Evolutionary conservation across 2,797 vertebrate species (phyloP).

Genomic region (Mus minutoides): DNA sequence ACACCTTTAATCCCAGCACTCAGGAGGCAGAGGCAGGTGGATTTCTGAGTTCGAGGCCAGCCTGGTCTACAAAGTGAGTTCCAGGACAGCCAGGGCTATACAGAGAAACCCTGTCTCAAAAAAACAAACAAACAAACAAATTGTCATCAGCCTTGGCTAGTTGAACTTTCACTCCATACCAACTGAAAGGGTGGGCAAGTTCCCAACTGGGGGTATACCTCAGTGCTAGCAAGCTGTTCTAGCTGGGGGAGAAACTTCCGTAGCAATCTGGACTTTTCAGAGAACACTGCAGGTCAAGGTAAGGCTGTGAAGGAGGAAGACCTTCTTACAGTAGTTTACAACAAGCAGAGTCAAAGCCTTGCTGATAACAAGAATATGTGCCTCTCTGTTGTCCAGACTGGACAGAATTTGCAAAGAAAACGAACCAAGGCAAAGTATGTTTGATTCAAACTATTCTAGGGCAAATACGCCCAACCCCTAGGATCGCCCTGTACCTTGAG

Average conservation of each 20-base stretch:
- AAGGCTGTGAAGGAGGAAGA: neutral
- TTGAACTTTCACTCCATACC: neutral
- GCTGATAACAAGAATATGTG: neutral
- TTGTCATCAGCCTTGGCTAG: neutral
- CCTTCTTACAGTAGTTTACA: neutral
- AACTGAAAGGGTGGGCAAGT: neutral
- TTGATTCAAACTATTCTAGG: conserved; percentile 25
- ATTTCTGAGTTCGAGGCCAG: too few species aligned
- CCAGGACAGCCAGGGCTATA: too few species aligned
- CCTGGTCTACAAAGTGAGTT: too few species aligned
- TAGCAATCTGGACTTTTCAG: neutral
- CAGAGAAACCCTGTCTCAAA: too few species aligned
- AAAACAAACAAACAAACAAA: too few species aligned
- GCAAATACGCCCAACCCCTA: neutral
- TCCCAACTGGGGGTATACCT: neutral
- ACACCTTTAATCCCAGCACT: too few species aligned
- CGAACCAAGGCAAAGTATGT: neutral
- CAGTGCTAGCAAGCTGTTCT: neutral
- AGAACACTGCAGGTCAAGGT: too few species aligned
- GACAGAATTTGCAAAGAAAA: conserved; percentile 16
- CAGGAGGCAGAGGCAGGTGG: too few species aligned
- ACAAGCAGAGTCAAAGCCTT: neutral
- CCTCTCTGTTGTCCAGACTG: neutral
- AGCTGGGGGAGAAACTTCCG: neutral
- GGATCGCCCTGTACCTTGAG: neutral